Percentiles rank a stretch among this genome's conserved stretches.
These are phyloP conservation scores for Leiothrix lutea DNA, from an alignment of 2,113 vertebrate species.

Conservation along the genomic window DNA sequence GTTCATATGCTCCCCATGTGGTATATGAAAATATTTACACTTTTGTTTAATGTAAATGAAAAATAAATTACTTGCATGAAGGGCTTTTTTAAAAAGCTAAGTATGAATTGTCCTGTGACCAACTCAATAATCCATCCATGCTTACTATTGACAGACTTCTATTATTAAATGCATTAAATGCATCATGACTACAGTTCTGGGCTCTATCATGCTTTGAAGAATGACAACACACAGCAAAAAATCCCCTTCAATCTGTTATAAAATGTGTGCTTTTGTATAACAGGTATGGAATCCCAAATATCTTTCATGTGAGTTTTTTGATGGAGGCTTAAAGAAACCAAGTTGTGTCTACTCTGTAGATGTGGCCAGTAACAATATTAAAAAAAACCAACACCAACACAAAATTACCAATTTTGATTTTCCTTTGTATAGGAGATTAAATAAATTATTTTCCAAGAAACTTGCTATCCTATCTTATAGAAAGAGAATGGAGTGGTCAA, in stretches of 20 bases:
- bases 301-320: not conserved
- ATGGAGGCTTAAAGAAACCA: not conserved
- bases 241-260: not conserved
- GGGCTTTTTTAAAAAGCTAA: not conserved
- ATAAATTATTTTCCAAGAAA: not conserved
- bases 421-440: not conserved
- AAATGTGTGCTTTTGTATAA: not conserved
- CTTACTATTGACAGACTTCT: not conserved
- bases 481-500: not conserved
- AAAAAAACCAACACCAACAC: not conserved
- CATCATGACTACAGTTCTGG: not conserved
- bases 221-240: not conserved
- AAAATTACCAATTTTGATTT: not conserved
- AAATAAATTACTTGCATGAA: not conserved
- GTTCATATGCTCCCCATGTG: not conserved
- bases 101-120: not conserved
- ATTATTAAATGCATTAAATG: not conserved
- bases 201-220: not conserved
- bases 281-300: not conserved
- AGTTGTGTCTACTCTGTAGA: not conserved
- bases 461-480: not conserved
- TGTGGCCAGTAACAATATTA: not conserved
- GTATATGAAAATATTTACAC: not conserved
- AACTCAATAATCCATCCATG: not conserved
- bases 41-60: not conserved